Evolutionary conservation across 2,797 vertebrate genomes (phyloP), one percentile per base, ranked within the genome.

Genomic region (Amniataba percoides): DNA sequence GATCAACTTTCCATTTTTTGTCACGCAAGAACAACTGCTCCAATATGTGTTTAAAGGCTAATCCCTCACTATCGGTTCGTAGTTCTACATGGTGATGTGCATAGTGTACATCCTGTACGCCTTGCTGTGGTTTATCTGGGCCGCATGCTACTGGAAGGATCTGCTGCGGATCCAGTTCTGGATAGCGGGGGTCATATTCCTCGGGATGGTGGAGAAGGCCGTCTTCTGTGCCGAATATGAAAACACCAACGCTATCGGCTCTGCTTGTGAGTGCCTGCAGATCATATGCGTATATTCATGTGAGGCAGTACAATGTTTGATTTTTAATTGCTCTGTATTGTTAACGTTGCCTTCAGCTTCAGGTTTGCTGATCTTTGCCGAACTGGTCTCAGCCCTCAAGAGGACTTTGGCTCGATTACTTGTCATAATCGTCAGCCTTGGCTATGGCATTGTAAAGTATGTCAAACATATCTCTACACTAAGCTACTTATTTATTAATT

Each of bases 61-160:
- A 82, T 56, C 21, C 19, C 18, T 64, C 15, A 6, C 55, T 51
- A 4, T 71, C 42, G 78, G 65, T 85, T 71, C 83, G 39, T 87
- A 97, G 97, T 97, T 97, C 91, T 97, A 97, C 91, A 97, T 97
- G 96, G 95, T 96, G 83, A 97, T 97, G 97, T 97, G 97, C 81
- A 73, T 97, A 7, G 89, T 96, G 77, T 97, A 97, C 90, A 96
- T 97, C 90, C 84, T 97, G 14, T 96, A 95, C 11, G 96, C 95
- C 48, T 62, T 97, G 81, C 94, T 97, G 63, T 97, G 97, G 97
- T 95, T 97, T 19, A 64, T 93, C 68, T 97, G 96, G 96, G 95
- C 96, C 3, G 95, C 96, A 49, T 97, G 97, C 88, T 97, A 97
- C 74, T 97, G 97, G 97, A 97, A 97, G 85, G 97, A 97, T 77